Percentiles rank a stretch among this genome's conserved stretches.
These are phyloP conservation scores for Platycheirus rosarum DNA, from an alignment of 2,888 invertebrate genomes.

Conservation along the genomic window DNA sequence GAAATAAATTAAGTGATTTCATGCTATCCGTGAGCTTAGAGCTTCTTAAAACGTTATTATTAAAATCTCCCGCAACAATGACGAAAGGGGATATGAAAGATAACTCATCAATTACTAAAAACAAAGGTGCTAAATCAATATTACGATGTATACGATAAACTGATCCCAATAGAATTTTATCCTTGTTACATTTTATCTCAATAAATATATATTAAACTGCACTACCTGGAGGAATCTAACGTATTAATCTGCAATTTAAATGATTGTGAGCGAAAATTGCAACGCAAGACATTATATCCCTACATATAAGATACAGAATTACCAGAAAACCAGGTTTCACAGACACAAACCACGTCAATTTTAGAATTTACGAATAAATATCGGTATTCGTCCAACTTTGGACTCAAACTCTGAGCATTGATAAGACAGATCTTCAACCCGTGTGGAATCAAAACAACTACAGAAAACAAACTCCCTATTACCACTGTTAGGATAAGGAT, in stretches of 20 bases:
- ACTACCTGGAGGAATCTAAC: constrained; percentile 4
- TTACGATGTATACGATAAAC: constrained; percentile 3
- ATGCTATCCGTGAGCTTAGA: background rate
- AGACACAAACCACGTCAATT: background rate
- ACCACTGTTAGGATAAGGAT: too few relatives aligned
- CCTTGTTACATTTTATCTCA: background rate
- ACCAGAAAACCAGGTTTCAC: background rate
- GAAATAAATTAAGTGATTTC: constrained; percentile 4
- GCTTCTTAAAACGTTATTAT: background rate
- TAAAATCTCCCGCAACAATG: constrained; percentile 6
- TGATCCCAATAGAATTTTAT: constrained; percentile 14
- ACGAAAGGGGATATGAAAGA: background rate
- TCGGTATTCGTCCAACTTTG: background rate
- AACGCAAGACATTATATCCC: background rate
- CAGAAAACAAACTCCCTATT: too few relatives aligned
- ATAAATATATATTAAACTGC: background rate
- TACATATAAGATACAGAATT: background rate
- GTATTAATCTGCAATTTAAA: background rate
- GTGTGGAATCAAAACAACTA: too few relatives aligned
- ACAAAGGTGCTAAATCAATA: constrained; percentile 2
- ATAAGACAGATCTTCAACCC: too few relatives aligned
- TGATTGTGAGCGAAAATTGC: background rate
- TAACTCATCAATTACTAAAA: background rate
- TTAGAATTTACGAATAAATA: background rate
- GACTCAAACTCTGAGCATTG: too few relatives aligned